phyloP scores from a whole-genome alignment of 2,888 invertebrate genomes.

The Trichopoda pennipes region DNA sequence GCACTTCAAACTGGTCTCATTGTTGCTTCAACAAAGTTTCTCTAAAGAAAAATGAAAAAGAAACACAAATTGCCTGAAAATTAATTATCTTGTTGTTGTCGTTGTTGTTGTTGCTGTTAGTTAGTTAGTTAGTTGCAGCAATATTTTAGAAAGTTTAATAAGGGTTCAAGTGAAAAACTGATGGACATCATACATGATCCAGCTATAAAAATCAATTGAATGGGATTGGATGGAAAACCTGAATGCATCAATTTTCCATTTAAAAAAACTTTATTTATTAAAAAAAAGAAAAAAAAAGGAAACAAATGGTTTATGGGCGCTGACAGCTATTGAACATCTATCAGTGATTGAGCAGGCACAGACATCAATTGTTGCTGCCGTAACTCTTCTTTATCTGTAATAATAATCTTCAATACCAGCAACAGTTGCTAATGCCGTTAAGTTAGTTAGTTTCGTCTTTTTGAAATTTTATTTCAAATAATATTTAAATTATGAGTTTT shows the following conservation, averaged over 20 bases:
- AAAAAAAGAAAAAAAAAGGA: not conserved
- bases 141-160: conserved; percentile 52
- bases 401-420: not conserved
- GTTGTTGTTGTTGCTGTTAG: too few species aligned
- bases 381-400: not conserved
- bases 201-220: conserved; percentile 54
- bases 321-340: conserved; percentile 30
- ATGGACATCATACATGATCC: conserved; percentile 54
- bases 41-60: not conserved
- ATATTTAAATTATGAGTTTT: conserved; percentile 1
- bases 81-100: conserved; percentile 25
- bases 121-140: not conserved
- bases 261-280: conserved; percentile 15
- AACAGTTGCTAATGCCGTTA: not conserved
- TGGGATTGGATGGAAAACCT: conserved; percentile 4
- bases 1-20: conserved; percentile 3
- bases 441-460: conserved; percentile 3
- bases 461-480: not conserved
- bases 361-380: not conserved
- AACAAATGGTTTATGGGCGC: not conserved
- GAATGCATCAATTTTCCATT: conserved; percentile 17
- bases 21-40: conserved; percentile 37
- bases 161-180: conserved; percentile 54
- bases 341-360: conserved; percentile 7
- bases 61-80: conserved; percentile 23